Conservation (phyloP, 1,140 invertebrate species). For the Orius laevigatus region DNA sequence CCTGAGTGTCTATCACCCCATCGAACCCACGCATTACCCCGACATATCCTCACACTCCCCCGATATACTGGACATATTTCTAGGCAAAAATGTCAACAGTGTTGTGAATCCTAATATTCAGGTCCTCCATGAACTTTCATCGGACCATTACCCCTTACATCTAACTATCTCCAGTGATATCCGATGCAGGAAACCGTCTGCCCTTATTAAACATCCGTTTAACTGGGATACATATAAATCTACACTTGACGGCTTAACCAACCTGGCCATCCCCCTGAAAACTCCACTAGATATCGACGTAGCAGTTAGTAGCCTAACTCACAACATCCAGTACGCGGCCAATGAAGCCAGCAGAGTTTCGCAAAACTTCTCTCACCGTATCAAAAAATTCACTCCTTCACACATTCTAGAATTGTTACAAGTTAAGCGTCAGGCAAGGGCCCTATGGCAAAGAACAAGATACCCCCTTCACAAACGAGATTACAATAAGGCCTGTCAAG, state of each 20-base stretch:
- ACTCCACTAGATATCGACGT: background rate
- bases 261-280: constrained; percentile 1
- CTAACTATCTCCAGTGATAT: background rate
- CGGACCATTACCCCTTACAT: background rate
- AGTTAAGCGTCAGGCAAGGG: background rate
- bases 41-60: background rate
- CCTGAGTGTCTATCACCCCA: background rate
- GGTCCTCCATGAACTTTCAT: background rate
- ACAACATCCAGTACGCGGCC: background rate
- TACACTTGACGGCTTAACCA: background rate
- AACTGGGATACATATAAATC: background rate
- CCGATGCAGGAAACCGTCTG: background rate
- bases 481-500: background rate
- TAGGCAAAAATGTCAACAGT: background rate
- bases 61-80: background rate
- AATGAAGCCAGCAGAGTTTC: background rate
- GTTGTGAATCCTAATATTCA: background rate
- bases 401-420: background rate
- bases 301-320: background rate
- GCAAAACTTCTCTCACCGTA: background rate
- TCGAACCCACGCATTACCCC: background rate
- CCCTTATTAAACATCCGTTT: background rate
- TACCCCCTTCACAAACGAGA: background rate
- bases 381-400: background rate
- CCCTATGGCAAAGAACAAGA: background rate